Base-by-base conservation (phyloP, 2,888 invertebrate species). In the Nephrotoma appendiculata region DNA sequence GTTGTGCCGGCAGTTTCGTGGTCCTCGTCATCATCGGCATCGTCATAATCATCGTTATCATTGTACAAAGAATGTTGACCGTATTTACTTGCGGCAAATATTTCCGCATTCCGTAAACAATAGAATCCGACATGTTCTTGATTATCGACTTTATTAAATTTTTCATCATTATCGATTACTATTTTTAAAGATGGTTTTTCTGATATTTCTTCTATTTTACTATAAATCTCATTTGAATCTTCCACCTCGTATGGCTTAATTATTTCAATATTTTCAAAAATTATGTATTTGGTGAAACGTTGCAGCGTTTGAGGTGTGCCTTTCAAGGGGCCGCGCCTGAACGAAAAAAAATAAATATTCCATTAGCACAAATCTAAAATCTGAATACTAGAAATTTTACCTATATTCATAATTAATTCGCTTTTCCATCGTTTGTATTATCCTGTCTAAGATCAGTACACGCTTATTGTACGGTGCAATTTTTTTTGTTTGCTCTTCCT, bases 221-320 rank as follows among this genome's bases (percentile, higher is more conserved):
- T 93, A 88, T 94, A 94, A 88, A 93, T 93, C 7, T 93, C 92
- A 0, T 42, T 45, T 45, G n/a, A 41, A 83, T 84, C 84, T 12
- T 71, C 84, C 89, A 93, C 93, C 88, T 95, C 94, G 71, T 93
- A 93, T 0, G 94, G 93, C 86, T 95, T 94, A 57, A 94, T 93
- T 9, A 96, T 94, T 89, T 96, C 95, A 45, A 96, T 93, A 87
- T 95, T 96, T 89, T 96, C 95, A 88, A 95, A 95, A 7, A 95
- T 93, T 43, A 96, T 93, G 89, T 93, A 96, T 86, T 92, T 71
- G 94, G 94, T 0, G 94, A 92, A 57, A 12, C 71, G 71, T 71
- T 94, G 93, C 19, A 96, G 90, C 0, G 94, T 93, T 89, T 95
- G 94, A 0, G 91, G 87, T 43, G 87, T 86, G 42, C 89, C 87